Base-by-base conservation (phyloP, 2,888 invertebrate genomes). In the Ceraclea dissimilis region DNA sequence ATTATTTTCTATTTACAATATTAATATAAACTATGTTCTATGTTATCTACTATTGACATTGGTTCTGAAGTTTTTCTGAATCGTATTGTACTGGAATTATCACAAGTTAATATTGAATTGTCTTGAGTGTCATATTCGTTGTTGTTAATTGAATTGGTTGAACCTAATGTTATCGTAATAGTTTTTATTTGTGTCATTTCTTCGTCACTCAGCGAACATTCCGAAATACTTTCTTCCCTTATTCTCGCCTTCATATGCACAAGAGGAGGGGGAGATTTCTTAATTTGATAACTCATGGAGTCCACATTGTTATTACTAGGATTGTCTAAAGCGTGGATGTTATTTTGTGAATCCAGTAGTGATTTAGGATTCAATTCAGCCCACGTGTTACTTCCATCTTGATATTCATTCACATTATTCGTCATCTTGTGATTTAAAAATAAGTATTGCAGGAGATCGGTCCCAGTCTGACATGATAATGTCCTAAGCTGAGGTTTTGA, bases 391-490 rank as follows among this genome's bases (percentile, higher is more conserved):
- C 63, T 56, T 5, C 56, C 20, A 13, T 44, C 16, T 21, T 59
- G 52, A 16, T 49, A 56, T 17, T 44, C 49, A 21, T 55, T 49
- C 5, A 56, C 47, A 2, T 54, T 47, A 26, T 44, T 43, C 21
- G 20, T 55, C n/a, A 58, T 26, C 6, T 53, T 53, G 20, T 59
- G 57, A 0, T 69, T 68, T 63, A 68, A 67, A 13, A 72, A 59
- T 13, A 72, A 61, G 31, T 69, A 65, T 60, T 70, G 67, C 20
- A 73, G 62, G 16, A 73, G 63, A 49, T 74, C 74, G 31, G 62
- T 65, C 11, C 71, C 71, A 1, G 75, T 75, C 63, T 74, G 75
- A 59, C 73, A 74, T 8, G 73, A 71, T 18, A 72, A 60, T 1
- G 73, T 71, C 26, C 73, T 65, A 58, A 66, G 67, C 54, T 69